phyloP scores from a whole-genome alignment of 1,140 invertebrate species.

The Portunus trituberculatus region DNA sequence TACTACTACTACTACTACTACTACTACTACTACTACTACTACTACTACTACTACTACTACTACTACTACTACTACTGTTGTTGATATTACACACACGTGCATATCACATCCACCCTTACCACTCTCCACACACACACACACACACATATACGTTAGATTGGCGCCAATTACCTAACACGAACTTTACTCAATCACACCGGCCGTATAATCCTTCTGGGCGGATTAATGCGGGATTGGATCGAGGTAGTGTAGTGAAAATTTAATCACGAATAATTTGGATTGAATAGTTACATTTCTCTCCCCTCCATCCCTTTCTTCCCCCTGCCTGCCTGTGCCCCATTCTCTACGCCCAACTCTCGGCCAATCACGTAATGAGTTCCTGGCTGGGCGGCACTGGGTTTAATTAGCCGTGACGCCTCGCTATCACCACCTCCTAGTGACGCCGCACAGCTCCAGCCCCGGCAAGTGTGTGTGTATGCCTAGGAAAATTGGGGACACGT shows the following conservation, averaged over 20 bases:
- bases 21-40: too few species aligned
- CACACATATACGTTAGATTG: constrained; percentile 1
- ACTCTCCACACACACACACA: neutral
- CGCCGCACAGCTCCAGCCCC: too few species aligned
- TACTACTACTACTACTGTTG: too few species aligned
- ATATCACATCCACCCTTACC: neutral
- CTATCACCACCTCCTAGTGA: neutral
- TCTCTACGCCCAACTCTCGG: neutral
- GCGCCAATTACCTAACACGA: neutral
- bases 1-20: too few species aligned
- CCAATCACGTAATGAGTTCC: neutral
- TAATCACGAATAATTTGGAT: constrained; percentile 24
- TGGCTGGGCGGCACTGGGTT: neutral
- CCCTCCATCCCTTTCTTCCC: constrained; percentile 14
- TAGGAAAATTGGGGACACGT: too few species aligned
- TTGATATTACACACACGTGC: neutral
- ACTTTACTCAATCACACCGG: neutral
- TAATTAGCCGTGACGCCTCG: neutral
- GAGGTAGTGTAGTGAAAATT: neutral
- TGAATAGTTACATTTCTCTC: neutral
- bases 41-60: too few species aligned
- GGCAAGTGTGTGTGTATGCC: too few species aligned
- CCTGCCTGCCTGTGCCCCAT: neutral
- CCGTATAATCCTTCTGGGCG: neutral
- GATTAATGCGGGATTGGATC: neutral